Base-by-base conservation (phyloP, 2,888 invertebrate species). In the Scrobipalpa atriplicella region DNA sequence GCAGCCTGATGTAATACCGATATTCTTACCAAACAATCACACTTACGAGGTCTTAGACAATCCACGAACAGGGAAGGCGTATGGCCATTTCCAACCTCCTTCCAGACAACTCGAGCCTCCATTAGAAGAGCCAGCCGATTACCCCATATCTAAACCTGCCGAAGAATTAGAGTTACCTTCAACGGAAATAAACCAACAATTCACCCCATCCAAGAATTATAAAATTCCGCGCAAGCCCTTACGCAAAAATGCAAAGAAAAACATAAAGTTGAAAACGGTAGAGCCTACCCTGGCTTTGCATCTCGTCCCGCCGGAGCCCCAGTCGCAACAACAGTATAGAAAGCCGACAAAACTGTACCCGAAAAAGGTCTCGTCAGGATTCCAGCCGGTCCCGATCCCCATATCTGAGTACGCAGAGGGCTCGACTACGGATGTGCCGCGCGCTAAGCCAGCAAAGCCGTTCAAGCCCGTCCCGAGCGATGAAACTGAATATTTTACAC, bases 261-360 rank as follows among this genome's bases (percentile, higher is more conserved):
- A 41, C 47, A 47, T 62, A 56, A 73, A 71, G 43, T 66, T 77
- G 10, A 74, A 82, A 78, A 58, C 38, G 5, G 87, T 76, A 72
- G 86, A 84, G 74, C 87, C 78, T 73, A 87, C 73, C 66, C 74
- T 85, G 60, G 71, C 85, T 16, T 72, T 87, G 67, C 84, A 85
- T 72, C 79, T 88, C 2, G 80, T 79, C 51, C 85, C 87, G 9
- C 91, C 81, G 67, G 87, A 77, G 72, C 84, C 72, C 64, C 76
- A 75, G 78, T 77, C 71, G 73, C 81, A 79, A 72, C 81, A 79
- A 72, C 84, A 81, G 70, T 75, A 79, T 51, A 87, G 92, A 71
- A 79, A 82, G 21, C 94, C 94, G 2, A 94, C 94, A 19, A 92
- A 92, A 74, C 74, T 89, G 29, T 94, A 93, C 73, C 95, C 95